Conservation (phyloP, 2,888 invertebrate genomes). For the Volucella zonaria region DNA sequence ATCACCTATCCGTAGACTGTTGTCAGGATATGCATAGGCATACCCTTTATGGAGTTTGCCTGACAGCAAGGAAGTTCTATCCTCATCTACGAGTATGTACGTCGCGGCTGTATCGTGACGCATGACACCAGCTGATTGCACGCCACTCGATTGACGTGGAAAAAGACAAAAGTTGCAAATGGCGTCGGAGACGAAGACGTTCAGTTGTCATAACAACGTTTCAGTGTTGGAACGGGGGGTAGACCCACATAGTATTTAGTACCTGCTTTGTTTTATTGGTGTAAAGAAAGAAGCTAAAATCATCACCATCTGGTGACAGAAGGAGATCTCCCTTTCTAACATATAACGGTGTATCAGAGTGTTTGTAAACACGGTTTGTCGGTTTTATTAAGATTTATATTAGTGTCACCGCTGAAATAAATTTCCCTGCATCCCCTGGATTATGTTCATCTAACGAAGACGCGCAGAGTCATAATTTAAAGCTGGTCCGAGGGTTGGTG, state of each 20-base stretch:
- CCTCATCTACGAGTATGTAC: constrained; percentile 4
- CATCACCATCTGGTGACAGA: constrained; percentile 39
- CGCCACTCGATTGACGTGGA: constrained; percentile 61
- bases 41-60: constrained; percentile 13
- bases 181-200: constrained; percentile 26
- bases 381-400: constrained; percentile 63
- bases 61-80: constrained; percentile 14
- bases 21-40: constrained; percentile 51
- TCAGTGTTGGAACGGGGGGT: not conserved
- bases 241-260: not conserved
- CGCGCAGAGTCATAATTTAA: constrained; percentile 44
- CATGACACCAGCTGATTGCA: constrained; percentile 59
- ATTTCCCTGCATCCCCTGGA: constrained; percentile 37
- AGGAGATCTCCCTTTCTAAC: not conserved
- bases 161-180: constrained; percentile 46
- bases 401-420: constrained; percentile 66
- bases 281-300: constrained; percentile 30
- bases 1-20: constrained; percentile 22
- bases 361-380: constrained; percentile 30
- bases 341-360: not conserved
- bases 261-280: constrained; percentile 6
- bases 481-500: constrained; percentile 14
- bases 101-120: constrained; percentile 14
- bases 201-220: constrained; percentile 45
- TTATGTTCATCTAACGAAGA: constrained; percentile 21